Conservation (phyloP, 2,888 invertebrate species). For the Drosophila mayaguana region DNA sequence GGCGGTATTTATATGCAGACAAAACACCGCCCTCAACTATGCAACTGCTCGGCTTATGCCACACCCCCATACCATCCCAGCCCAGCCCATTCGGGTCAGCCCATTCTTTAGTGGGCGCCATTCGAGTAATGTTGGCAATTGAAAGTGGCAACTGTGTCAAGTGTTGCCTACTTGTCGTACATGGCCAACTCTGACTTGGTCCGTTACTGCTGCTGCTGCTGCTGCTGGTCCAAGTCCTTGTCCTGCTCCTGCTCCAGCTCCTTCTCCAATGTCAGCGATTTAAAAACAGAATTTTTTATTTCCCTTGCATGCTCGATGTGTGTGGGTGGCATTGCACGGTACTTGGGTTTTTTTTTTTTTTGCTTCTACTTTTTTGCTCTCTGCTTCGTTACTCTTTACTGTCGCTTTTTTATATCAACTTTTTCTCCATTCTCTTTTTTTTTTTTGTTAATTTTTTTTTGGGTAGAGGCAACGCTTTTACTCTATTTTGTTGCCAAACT, state of each 20-base stretch:
- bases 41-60: conserved; percentile 19
- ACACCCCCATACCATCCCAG: not conserved
- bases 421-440: conserved; percentile 1
- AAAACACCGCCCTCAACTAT: conserved; percentile 60
- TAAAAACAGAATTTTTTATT: conserved; percentile 79
- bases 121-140: conserved; percentile 82
- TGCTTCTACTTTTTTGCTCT: conserved; percentile 14
- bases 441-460: conserved; percentile 28
- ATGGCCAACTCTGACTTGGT: conserved; percentile 53
- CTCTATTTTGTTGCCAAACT: conserved; percentile 76
- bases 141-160: conserved; percentile 83
- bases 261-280: conserved; percentile 52
- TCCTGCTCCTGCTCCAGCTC: not conserved
- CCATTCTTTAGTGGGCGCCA: conserved; percentile 57
- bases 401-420: not conserved
- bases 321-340: conserved; percentile 25
- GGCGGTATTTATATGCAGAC: conserved; percentile 84
- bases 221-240: not conserved
- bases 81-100: not conserved
- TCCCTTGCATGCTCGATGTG: conserved; percentile 22
- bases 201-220: conserved; percentile 1
- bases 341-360: conserved; percentile 13
- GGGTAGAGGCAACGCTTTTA: conserved; percentile 47
- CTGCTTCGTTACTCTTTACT: conserved; percentile 24
- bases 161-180: conserved; percentile 82